These are phyloP conservation scores for Acanthoscelides obtectus DNA, from an alignment of 2,888 invertebrate species.

Conservation along the genomic window DNA sequence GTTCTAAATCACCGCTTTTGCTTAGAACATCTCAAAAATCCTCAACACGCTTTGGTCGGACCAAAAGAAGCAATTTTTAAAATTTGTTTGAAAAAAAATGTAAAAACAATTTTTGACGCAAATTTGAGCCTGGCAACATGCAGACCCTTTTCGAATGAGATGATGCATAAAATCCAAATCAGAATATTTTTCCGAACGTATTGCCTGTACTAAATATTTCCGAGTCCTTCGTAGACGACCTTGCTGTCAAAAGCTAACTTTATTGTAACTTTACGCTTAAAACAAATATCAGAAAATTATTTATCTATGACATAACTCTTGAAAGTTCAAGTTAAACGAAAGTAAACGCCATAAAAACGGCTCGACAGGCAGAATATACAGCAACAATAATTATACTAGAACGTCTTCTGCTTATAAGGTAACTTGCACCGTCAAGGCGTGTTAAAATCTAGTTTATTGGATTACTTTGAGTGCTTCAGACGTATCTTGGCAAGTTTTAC, in stretches of 20 bases:
- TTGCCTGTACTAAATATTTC: too few relatives aligned
- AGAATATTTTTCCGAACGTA: too few relatives aligned
- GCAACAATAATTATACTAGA: not conserved
- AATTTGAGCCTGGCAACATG: too few relatives aligned
- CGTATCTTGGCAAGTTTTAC: not conserved
- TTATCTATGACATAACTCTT: constrained; percentile 21
- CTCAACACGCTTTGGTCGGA: too few relatives aligned
- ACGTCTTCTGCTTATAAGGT: not conserved
- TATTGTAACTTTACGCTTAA: not conserved
- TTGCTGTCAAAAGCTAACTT: not conserved
- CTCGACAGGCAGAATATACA: not conserved
- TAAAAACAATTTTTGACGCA: too few relatives aligned
- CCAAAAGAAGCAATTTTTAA: too few relatives aligned
- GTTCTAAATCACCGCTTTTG: too few relatives aligned
- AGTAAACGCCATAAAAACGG: constrained; percentile 13
- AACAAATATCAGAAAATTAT: constrained; percentile 10
- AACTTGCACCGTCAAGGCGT: not conserved
- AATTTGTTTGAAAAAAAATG: too few relatives aligned
- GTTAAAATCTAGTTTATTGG: not conserved
- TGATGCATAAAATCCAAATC: too few relatives aligned
- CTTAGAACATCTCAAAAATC: too few relatives aligned
- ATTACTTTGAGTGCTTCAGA: not conserved
- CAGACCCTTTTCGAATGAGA: too few relatives aligned
- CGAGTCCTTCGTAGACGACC: not conserved
- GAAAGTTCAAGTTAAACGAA: constrained; percentile 24